Evolutionary conservation across 2,113 vertebrate species (phyloP).

Genomic region (Erythrolamprus reginae): DNA sequence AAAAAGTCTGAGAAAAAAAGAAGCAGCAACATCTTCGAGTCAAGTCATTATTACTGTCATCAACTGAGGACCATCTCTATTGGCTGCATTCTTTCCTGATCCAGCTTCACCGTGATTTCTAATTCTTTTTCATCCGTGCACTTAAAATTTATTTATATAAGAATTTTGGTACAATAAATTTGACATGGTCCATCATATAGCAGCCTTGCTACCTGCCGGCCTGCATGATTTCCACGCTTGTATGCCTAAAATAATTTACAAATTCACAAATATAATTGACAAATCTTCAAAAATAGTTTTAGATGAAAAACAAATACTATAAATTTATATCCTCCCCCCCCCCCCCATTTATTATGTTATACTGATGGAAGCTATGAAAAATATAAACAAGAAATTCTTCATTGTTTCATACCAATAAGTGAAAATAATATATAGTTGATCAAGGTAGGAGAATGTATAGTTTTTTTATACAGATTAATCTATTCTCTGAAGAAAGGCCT

Average conservation of each 20-base stretch:
- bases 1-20: neutral
- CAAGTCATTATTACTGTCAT: neutral
- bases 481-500: neutral
- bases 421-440: slow-evolving; percentile 10
- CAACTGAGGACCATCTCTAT: neutral
- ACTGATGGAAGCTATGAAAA: neutral
- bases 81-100: neutral
- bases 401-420: neutral
- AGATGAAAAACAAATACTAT: slow-evolving; percentile 1
- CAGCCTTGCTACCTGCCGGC: neutral
- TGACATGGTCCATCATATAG: neutral
- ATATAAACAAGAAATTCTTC: neutral
- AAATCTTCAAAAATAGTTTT: neutral
- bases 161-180: neutral
- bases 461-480: neutral
- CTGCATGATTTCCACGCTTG: neutral
- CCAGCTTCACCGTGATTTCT: neutral
- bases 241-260: neutral
- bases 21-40: neutral
- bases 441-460: neutral
- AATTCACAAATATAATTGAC: too few relatives aligned
- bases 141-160: neutral
- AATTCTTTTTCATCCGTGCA: neutral
- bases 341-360: neutral
- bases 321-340: neutral